phyloP scores from a whole-genome alignment of 2,797 vertebrate species.

The Sebastes oblongus region DNA sequence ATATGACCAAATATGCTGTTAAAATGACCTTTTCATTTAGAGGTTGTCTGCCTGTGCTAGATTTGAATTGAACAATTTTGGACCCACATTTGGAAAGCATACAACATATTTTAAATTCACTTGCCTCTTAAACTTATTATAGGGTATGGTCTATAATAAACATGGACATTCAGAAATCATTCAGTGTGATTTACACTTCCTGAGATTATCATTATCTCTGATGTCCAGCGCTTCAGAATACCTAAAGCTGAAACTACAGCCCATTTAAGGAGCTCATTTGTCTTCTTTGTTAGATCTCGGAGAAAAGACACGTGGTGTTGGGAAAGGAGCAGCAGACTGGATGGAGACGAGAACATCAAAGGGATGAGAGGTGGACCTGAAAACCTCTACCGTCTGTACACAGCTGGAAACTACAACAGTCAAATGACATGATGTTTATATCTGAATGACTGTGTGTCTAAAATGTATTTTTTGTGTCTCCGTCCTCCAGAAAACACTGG shows the following conservation, averaged over 20 bases:
- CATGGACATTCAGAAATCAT: background rate
- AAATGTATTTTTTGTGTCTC: too few species aligned
- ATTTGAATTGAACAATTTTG: background rate
- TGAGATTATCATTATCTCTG: too few species aligned
- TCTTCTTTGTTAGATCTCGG: background rate
- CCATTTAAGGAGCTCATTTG: background rate
- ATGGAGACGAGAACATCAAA: background rate
- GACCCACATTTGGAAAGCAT: background rate
- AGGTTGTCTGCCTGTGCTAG: background rate
- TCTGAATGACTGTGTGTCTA: too few species aligned
- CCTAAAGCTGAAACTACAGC: too few species aligned
- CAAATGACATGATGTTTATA: background rate
- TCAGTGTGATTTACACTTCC: background rate
- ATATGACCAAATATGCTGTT: background rate
- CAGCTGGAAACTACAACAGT: background rate
- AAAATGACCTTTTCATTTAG: background rate
- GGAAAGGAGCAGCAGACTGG: background rate
- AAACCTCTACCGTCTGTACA: too few species aligned
- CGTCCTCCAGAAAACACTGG: too few species aligned
- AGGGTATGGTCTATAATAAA: background rate
- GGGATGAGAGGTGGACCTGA: background rate
- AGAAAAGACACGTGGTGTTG: background rate
- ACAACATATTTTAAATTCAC: background rate
- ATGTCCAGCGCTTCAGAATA: too few species aligned
- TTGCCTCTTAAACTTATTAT: background rate